phyloP scores from a whole-genome alignment of 1,140 invertebrate genomes.

The Magallana angulata region DNA sequence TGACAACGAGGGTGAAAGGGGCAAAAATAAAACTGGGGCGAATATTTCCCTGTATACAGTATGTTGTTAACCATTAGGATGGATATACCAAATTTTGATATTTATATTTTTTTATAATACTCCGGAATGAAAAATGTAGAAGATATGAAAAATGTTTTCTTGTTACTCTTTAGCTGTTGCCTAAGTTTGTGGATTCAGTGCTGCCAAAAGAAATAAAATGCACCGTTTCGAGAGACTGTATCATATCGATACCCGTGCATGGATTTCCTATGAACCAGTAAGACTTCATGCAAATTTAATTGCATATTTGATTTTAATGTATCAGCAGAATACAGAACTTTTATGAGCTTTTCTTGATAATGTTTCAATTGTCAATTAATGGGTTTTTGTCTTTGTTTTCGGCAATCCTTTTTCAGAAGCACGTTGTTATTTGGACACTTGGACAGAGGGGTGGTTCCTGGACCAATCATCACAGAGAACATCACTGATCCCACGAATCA shows the following conservation, averaged over 20 bases:
- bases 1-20: too few species aligned
- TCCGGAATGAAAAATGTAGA: too few species aligned
- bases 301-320: background rate
- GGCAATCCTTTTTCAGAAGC: background rate
- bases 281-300: background rate
- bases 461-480: background rate
- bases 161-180: background rate
- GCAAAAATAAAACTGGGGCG: too few species aligned
- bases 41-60: too few species aligned
- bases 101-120: too few species aligned
- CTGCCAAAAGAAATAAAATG: slow-evolving; percentile 4
- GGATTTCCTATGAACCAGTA: background rate
- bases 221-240: background rate
- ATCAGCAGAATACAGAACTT: too few species aligned
- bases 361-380: too few species aligned
- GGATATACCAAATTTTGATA: too few species aligned
- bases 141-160: too few species aligned
- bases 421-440: background rate
- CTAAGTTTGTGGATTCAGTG: background rate
- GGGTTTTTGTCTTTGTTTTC: background rate
- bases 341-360: too few species aligned
- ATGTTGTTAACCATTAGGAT: too few species aligned
- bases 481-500: background rate
- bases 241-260: background rate
- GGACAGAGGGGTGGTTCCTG: background rate